Conservation (phyloP, 2,797 vertebrate genomes). For the Aplochiton taeniatus region DNA sequence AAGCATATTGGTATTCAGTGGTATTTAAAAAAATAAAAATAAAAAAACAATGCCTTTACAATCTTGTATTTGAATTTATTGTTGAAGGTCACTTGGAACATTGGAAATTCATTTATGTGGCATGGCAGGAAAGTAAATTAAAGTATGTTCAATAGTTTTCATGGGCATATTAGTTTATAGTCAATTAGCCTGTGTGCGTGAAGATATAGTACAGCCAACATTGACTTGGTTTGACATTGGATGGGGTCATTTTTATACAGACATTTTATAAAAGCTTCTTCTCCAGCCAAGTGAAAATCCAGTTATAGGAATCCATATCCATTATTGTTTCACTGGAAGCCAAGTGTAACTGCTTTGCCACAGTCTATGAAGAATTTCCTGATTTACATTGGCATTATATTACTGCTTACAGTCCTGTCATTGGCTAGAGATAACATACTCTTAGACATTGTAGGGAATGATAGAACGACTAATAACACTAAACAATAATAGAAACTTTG, state of each 20-base stretch:
- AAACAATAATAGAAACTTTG: no score
- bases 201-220: conserved; percentile 32
- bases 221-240: conserved; percentile 13
- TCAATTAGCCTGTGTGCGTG: conserved; percentile 19
- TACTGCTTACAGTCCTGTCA: no score
- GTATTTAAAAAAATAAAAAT: no score
- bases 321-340: conserved; percentile 22
- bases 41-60: no score
- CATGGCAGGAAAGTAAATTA: conserved; percentile 23
- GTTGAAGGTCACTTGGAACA: conserved; percentile 13
- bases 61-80: background rate
- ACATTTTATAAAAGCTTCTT: conserved; percentile 40
- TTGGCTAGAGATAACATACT: no score
- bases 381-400: no score
- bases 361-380: background rate
- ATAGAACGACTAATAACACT: no score
- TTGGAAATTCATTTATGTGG: conserved; percentile 13
- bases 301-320: conserved; percentile 45
- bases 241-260: conserved; percentile 32
- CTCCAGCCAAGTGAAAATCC: conserved; percentile 49
- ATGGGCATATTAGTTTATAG: conserved; percentile 33
- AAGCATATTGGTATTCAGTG: no score
- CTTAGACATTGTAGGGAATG: no score
- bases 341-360: background rate
- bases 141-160: conserved; percentile 21